Evolutionary conservation across 2,888 invertebrate genomes (phyloP), one percentile per base, ranked within the genome.

Genomic region (Apotomis betuletana): DNA sequence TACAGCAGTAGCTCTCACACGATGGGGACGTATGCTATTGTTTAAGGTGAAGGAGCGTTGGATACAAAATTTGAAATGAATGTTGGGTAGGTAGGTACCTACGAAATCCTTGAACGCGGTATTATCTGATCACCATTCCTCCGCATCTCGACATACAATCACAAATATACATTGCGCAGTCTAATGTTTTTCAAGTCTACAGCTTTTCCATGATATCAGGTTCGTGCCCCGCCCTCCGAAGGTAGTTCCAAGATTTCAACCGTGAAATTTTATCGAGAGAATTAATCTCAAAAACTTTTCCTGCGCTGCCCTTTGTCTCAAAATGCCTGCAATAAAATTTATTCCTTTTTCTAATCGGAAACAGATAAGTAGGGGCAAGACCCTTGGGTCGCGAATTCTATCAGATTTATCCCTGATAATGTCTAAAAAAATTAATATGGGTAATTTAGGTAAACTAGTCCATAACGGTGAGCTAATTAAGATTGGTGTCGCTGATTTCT

Each of bases 191-290:
- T 77, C 61, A 13, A 77, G 84, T 63, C 89, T 87, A 78, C 76
- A 75, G 59, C 74, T 71, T 77, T 80, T 75, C 76, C 78, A 80
- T 81, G 84, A 86, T 89, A 87, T 86, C 86, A 84, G 85, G 85
- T 81, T 81, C 80, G 77, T 80, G 81, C 82, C 76, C 75, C 81
- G 83, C 83, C 85, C 85, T 81, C 81, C 76, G 76, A 84, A 87
- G 85, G 87, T 87, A 88, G 87, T 87, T 85, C 85, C 81, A 86
- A 82, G 80, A 86, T 82, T 86, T 88, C 85, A 86, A 87, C 86
- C 90, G 90, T 89, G 89, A 90, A 92, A 91, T 92, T 91, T 91
- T 91, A 92, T 92, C 92, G 86, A 81, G 84, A 85, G 88, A 91
- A 92, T 92, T 91, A 92, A 92, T 92, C 92, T 91, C 83, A 79